phyloP scores from a whole-genome alignment of 2,113 vertebrate species.

The Trinectes maculatus region DNA sequence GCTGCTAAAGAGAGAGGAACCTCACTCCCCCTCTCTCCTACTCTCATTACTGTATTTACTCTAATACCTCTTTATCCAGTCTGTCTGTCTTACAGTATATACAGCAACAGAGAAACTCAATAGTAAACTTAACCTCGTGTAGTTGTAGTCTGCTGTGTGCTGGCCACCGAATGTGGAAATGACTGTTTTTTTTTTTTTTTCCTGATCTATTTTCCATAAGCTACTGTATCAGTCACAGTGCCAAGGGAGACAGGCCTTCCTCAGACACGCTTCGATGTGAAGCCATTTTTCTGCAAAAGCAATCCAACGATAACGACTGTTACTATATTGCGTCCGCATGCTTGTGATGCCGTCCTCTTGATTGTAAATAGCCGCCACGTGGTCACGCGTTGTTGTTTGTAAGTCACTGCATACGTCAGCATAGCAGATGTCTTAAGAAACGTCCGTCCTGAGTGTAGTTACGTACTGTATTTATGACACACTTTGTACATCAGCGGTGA shows the following conservation, averaged over 20 bases:
- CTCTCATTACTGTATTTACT: conserved; percentile 72
- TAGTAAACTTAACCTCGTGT: conserved; percentile 61
- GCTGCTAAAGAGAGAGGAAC: conserved; percentile 69
- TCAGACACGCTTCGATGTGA: conserved; percentile 43
- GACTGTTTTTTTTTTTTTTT: conserved; percentile 17
- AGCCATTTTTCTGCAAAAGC: conserved; percentile 38
- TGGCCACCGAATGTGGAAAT: conserved; percentile 34
- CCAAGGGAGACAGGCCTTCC: conserved; percentile 66
- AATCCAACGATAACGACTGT: conserved; percentile 50
- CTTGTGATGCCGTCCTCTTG: conserved; percentile 56
- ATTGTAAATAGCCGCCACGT: conserved; percentile 46
- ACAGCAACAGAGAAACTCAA: conserved; percentile 61
- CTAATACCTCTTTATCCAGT: conserved; percentile 77
- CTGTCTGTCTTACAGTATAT: conserved; percentile 72
- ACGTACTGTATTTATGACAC: conserved; percentile 45
- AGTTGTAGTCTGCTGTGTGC: conserved; percentile 62
- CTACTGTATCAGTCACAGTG: conserved; percentile 65
- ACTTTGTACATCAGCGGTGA: conserved; percentile 30
- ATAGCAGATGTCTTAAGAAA: conserved; percentile 66
- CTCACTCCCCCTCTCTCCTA: conserved; percentile 65
- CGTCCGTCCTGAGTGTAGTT: conserved; percentile 34
- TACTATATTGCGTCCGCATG: conserved; percentile 71
- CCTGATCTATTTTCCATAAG: conserved; percentile 66
- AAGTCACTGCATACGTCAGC: conserved; percentile 45
- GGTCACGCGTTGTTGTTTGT: conserved; percentile 45